These are phyloP conservation scores for Mythimna lalbum DNA, from an alignment of 2,888 invertebrate species.

Conservation along the genomic window DNA sequence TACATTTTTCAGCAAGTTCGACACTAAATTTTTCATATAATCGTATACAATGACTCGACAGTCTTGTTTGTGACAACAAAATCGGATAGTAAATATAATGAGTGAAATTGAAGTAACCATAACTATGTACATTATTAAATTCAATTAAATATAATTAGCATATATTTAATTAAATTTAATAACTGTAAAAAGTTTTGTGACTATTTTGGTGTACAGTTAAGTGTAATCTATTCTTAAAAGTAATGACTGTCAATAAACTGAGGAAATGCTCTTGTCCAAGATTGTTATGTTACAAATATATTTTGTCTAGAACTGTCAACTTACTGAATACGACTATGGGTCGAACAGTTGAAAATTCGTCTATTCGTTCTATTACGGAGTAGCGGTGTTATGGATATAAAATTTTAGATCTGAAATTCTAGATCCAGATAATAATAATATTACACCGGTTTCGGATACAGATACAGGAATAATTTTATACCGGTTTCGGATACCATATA, in stretches of 20 bases:
- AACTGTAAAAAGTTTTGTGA: no score
- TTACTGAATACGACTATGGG: not conserved
- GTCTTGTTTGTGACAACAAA: not conserved
- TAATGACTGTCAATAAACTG: not conserved
- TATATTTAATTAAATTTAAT: no score
- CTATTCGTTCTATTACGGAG: not conserved
- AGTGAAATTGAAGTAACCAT: not conserved
- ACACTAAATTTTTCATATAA: not conserved
- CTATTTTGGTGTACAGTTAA: no score
- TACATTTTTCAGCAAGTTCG: not conserved
- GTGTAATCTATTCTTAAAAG: no score
- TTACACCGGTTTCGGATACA: no score
- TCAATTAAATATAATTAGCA: no score
- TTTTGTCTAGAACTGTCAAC: not conserved
- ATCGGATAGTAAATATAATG: not conserved
- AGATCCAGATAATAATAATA: no score
- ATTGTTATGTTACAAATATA: no score
- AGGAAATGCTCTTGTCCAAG: not conserved
- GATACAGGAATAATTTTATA: no score
- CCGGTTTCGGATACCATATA: no score
- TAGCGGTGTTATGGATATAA: no score
- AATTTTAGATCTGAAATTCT: no score
- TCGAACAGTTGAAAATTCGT: not conserved
- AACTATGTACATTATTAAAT: not conserved
- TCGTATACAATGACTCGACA: not conserved